Conservation (phyloP, 2,888 invertebrate genomes). For the Drosophila greeni region DNA sequence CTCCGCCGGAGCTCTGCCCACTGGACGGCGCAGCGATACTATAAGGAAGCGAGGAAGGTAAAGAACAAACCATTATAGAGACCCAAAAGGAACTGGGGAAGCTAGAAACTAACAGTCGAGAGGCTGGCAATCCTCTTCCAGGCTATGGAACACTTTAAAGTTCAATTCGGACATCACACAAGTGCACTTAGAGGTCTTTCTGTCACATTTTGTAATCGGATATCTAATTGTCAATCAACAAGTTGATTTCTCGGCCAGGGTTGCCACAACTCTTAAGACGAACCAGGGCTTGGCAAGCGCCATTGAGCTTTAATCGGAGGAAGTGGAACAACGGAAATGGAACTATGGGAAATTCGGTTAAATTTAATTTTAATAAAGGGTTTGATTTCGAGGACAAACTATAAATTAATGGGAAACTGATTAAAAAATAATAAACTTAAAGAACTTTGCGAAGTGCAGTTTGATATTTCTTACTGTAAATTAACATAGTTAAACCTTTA, state of each 20-base stretch:
- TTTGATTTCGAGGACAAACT: not conserved
- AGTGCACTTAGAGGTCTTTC: not conserved
- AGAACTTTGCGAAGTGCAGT: too few species aligned
- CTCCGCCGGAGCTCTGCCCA: slow-evolving; percentile 69
- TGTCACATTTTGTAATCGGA: not conserved
- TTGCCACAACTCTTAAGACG: not conserved
- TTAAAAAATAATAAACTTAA: not conserved
- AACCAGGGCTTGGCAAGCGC: not conserved
- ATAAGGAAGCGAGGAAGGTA: slow-evolving; percentile 18
- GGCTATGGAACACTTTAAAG: not conserved
- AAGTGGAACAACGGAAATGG: not conserved
- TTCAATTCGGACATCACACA: not conserved
- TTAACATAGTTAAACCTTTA: not conserved
- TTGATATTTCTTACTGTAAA: not conserved
- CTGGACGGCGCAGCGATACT: slow-evolving; percentile 70
- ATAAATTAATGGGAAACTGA: not conserved
- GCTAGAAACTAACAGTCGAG: slow-evolving; percentile 22
- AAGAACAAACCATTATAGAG: slow-evolving; percentile 25
- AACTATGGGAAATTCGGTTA: not conserved
- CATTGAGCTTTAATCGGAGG: not conserved
- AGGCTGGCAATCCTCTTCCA: not conserved
- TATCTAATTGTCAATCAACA: slow-evolving; percentile 8
- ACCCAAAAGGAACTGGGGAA: not conserved
- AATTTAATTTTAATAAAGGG: not conserved
- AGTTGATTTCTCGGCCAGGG: slow-evolving; percentile 10